Conservation (phyloP, 2,888 invertebrate species). For the Mesoligia furuncula region DNA sequence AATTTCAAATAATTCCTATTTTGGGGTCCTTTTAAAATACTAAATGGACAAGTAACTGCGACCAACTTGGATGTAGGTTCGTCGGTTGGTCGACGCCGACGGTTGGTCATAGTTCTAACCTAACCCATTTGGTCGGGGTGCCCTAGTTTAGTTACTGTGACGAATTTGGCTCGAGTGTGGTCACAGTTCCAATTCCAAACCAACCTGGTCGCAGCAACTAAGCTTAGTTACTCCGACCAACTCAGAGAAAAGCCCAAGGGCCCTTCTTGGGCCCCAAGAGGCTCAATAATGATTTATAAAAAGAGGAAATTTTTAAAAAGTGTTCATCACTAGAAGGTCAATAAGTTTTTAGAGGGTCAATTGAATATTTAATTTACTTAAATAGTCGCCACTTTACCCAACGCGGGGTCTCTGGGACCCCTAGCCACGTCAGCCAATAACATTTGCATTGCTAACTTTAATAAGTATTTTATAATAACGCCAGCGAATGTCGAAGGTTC, state of each 20-base stretch:
- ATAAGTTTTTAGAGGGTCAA: not conserved
- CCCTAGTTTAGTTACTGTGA: not conserved
- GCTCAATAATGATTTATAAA: too few species aligned
- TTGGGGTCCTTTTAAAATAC: not conserved
- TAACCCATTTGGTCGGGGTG: not conserved
- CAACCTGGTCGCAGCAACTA: too few species aligned
- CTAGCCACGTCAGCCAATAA: constrained; percentile 10
- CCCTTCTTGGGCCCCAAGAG: too few species aligned
- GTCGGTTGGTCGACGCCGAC: not conserved
- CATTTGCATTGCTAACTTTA: constrained; percentile 16
- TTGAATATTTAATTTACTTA: not conserved
- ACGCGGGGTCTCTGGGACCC: constrained; percentile 8
- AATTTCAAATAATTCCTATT: not conserved
- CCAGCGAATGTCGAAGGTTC: constrained; percentile 20
- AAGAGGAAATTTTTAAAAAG: too few species aligned
- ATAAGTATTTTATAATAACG: too few species aligned
- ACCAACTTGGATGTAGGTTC: not conserved
- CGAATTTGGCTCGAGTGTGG: too few species aligned
- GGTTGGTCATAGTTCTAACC: not conserved
- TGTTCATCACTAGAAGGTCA: too few species aligned
- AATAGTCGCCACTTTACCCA: constrained; percentile 12
- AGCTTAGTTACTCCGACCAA: not conserved
- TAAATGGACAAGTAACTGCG: not conserved
- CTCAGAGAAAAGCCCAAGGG: not conserved
- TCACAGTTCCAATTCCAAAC: not conserved